Evolutionary conservation across 2,888 invertebrate species (phyloP).

Genomic region (Tenthredo livida): DNA sequence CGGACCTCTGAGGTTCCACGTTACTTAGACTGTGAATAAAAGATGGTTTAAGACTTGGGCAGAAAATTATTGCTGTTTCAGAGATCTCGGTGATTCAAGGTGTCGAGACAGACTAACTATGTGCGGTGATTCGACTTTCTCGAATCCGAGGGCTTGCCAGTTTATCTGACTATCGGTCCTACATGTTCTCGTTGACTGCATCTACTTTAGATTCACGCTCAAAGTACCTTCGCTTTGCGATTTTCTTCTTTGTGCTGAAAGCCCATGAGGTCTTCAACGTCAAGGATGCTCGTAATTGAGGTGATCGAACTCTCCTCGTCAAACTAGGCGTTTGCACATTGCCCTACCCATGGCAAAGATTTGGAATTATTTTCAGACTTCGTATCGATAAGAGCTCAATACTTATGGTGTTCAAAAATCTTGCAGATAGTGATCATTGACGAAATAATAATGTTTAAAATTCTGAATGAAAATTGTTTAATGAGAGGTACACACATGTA

Average conservation of each 20-base stretch:
- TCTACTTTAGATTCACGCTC: conserved; percentile 12
- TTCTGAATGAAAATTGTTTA: conserved; percentile 15
- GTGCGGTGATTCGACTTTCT: neutral
- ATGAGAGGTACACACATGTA: neutral
- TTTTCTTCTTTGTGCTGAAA: conserved; percentile 12
- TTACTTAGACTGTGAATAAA: neutral
- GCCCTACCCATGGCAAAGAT: neutral
- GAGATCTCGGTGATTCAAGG: neutral
- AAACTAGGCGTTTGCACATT: neutral
- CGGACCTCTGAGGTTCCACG: neutral
- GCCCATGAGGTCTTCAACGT: neutral
- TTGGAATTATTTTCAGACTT: neutral
- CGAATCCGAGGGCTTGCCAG: neutral
- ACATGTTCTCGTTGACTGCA: neutral
- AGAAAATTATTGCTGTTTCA: neutral
- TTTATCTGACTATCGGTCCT: conserved; percentile 15
- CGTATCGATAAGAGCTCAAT: neutral
- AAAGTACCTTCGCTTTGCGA: neutral
- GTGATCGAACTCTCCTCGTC: conserved; percentile 13
- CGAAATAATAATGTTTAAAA: neutral
- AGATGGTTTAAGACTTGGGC: neutral
- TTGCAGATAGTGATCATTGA: neutral
- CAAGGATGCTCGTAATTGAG: conserved; percentile 4
- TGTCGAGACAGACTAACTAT: conserved; percentile 11
- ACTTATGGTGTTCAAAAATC: neutral